phyloP scores from a whole-genome alignment of 2,888 invertebrate genomes.

The Drosophila maculinotata region DNA sequence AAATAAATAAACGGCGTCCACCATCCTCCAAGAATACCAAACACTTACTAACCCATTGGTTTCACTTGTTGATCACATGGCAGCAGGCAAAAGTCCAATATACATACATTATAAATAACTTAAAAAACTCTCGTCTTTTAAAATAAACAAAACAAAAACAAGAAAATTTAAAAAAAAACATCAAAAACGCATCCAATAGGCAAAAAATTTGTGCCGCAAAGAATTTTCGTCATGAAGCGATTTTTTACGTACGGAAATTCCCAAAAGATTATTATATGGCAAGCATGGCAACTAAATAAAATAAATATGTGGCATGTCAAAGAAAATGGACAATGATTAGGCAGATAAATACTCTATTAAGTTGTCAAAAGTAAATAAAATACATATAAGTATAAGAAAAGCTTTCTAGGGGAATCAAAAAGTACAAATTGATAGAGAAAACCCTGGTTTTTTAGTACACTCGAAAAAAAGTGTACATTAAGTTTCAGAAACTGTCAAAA shows the following conservation, averaged over 20 bases:
- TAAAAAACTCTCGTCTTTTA: slow-evolving; percentile 25
- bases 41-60: slow-evolving; percentile 39
- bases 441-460: neutral
- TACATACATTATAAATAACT: slow-evolving; percentile 39
- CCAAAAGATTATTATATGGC: slow-evolving; percentile 20
- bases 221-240: slow-evolving; percentile 45
- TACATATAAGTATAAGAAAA: neutral
- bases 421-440: neutral
- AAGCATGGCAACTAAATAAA: slow-evolving; percentile 42
- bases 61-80: slow-evolving; percentile 38
- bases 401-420: neutral
- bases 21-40: slow-evolving; percentile 41
- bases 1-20: slow-evolving; percentile 30
- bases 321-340: slow-evolving; percentile 17
- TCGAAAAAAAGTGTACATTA: neutral
- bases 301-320: slow-evolving; percentile 1
- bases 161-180: slow-evolving; percentile 11
- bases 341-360: slow-evolving; percentile 8
- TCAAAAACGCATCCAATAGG: slow-evolving; percentile 27
- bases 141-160: slow-evolving; percentile 40
- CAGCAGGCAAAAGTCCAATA: slow-evolving; percentile 37
- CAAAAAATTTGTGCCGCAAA: slow-evolving; percentile 20
- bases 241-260: slow-evolving; percentile 46
- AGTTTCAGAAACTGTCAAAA: neutral
- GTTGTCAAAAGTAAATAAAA: neutral